phyloP scores from a whole-genome alignment of 2,113 vertebrate genomes.

The Astatoreochromis straeleni region DNA sequence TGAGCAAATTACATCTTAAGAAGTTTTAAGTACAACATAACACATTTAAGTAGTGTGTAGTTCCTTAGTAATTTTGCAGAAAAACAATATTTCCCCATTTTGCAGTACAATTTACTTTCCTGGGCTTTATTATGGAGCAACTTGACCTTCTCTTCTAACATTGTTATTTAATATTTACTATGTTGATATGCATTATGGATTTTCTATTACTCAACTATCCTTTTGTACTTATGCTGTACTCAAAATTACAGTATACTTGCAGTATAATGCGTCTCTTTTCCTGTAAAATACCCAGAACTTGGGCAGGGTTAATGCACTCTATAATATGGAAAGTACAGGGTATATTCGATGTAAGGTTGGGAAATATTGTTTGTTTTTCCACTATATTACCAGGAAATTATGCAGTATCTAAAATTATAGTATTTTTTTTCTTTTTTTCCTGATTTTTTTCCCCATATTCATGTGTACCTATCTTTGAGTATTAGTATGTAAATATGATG shows the following conservation, averaged over 20 bases:
- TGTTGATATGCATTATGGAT: not conserved
- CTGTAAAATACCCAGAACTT: not conserved
- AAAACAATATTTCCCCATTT: not conserved
- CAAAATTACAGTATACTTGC: not conserved
- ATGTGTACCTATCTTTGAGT: not conserved
- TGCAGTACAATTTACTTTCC: not conserved
- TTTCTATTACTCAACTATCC: not conserved
- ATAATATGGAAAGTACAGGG: not conserved
- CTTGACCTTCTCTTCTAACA: not conserved
- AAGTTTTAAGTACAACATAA: not conserved
- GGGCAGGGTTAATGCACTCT: not conserved
- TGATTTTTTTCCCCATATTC: not conserved
- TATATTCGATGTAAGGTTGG: not conserved
- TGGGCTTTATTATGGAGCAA: not conserved
- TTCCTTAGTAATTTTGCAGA: not conserved
- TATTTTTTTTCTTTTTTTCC: not conserved
- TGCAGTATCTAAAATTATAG: not conserved
- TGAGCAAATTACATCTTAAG: not conserved
- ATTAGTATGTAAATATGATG: not conserved
- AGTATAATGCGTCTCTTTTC: not conserved
- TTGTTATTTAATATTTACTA: not conserved
- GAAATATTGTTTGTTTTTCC: not conserved
- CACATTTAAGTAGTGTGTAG: not conserved
- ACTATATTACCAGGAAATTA: not conserved
- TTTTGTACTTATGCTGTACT: not conserved